Base-by-base conservation (phyloP, 2,888 invertebrate species). In the Andrena trimmerana region DNA sequence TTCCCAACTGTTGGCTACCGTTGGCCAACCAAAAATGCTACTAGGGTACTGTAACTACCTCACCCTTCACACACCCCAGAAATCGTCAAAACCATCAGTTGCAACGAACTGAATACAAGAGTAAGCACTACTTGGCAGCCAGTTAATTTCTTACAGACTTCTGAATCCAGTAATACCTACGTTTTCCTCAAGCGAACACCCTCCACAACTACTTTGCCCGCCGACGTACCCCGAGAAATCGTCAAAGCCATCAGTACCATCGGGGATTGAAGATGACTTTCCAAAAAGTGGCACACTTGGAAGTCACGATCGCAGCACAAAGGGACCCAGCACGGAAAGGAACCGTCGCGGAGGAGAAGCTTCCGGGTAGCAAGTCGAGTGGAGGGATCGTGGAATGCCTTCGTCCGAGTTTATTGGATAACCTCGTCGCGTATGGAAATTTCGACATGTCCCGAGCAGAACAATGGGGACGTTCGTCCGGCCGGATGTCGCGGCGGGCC, bases 401-500 rank as follows among this genome's bases (percentile, higher is more conserved):
- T 20, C 65, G 73, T 65, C 66, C 67, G 81, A 76, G 78, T 78
- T 88, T 86, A 78, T 77, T 81, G 82, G 73, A 84, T 88, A 85
- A 88, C 77, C 77, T 69, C 81, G 82, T 88, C 83, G 79, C 76
- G 71, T 84, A 81, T 85, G 88, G 81, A 86, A 86, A 86, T 86
- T 71, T 79, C 59, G 76, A 83, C 83, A 81, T 84, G 86, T 86
- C 81, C 80, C 75, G 71, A 59, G 59, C 72, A 79, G 66, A 87
- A 87, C 83, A 87, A 87, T 86, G 86, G 79, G 63, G 54, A 52
- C 67, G 50, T 29, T 62, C 72, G 74, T 29, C 71, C 68, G 70
- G 70, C 67, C 80, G 84, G 73, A 84, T 83, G 84, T 83, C 84
- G 75, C 31, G 31, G 36, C 57, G 16, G 60, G 54, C 10, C 24